Evolutionary conservation across 2,113 vertebrate genomes (phyloP).

Genomic region (Saccopteryx bilineata): DNA sequence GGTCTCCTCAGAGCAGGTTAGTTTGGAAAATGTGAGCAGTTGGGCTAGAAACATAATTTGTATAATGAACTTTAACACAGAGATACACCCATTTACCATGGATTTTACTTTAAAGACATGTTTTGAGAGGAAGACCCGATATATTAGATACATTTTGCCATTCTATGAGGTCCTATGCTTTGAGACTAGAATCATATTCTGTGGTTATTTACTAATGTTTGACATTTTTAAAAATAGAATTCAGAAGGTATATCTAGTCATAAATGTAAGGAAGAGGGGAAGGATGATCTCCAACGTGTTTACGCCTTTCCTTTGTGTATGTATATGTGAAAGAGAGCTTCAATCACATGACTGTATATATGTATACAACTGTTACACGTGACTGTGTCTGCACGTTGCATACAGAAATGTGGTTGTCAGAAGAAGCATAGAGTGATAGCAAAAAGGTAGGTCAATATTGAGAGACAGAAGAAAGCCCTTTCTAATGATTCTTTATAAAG

Average conservation of each 20-base stretch:
- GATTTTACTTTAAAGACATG: conserved; percentile 16
- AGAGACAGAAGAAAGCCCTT: background rate
- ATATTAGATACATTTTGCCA: background rate
- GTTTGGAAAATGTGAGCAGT: background rate
- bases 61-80: background rate
- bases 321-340: background rate
- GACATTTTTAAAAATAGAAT: background rate
- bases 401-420: background rate
- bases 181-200: background rate
- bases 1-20: conserved; percentile 10
- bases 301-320: background rate
- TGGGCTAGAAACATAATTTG: conserved; percentile 16
- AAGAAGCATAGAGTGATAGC: background rate
- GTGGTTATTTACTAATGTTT: background rate
- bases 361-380: background rate
- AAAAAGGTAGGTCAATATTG: background rate
- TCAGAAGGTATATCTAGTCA: background rate
- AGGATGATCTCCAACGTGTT: background rate
- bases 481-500: background rate
- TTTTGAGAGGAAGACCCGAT: background rate
- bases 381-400: background rate
- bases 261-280: background rate
- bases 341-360: background rate
- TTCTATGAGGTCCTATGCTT: background rate
- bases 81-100: background rate